Evolutionary conservation across 2,113 vertebrate genomes (phyloP).

Genomic region (Clarias macrocephalus): DNA sequence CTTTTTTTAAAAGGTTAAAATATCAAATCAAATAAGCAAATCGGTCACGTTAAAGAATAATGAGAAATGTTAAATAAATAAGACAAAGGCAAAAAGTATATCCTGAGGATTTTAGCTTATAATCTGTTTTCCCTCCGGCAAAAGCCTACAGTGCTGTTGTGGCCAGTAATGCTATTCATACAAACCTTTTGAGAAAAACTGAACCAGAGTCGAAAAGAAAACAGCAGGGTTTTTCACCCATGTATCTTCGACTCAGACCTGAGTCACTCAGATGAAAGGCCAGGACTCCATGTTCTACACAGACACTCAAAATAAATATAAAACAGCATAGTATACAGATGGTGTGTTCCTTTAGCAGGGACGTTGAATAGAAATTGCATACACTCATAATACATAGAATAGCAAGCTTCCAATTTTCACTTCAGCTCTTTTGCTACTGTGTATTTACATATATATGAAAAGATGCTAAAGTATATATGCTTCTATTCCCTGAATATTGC

Average conservation of each 20-base stretch:
- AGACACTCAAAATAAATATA: not conserved
- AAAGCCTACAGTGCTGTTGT: not conserved
- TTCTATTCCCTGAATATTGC: no score
- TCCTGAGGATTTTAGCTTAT: slow-evolving; percentile 19
- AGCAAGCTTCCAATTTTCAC: not conserved
- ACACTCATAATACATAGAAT: not conserved
- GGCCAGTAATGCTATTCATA: slow-evolving; percentile 12
- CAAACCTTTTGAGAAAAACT: not conserved
- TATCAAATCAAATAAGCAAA: slow-evolving; percentile 1
- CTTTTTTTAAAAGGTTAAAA: not conserved
- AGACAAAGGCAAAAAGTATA: not conserved
- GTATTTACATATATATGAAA: not conserved
- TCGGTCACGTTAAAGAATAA: not conserved
- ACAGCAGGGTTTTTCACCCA: not conserved
- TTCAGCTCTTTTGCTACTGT: not conserved
- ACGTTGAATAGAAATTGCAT: not conserved
- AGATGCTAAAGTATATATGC: no score
- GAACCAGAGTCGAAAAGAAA: not conserved
- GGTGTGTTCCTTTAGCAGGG: not conserved
- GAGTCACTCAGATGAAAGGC: not conserved
- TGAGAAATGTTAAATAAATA: not conserved
- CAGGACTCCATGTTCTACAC: not conserved
- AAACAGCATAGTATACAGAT: not conserved
- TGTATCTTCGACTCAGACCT: not conserved
- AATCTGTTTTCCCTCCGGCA: not conserved